Evolutionary conservation across 2,113 vertebrate species (phyloP), one percentile per base, ranked within the genome.

Genomic region (Dolichallabes microphthalmus): DNA sequence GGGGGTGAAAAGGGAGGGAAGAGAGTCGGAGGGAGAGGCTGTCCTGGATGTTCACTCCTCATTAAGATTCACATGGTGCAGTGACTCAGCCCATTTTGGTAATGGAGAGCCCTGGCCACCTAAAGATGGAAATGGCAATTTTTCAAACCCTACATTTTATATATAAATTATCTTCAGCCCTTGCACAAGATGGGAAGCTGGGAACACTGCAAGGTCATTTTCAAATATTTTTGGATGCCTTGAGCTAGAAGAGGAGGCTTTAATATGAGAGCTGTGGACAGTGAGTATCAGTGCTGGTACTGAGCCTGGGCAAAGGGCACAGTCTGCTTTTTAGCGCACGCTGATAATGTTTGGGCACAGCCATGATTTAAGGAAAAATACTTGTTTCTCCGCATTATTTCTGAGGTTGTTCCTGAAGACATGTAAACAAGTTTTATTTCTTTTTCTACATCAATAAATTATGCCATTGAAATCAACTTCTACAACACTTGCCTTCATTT

Each of bases 21-120:
- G 77, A n/a, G 82, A 86, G 58, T 30, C 25, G 53, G 57, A 63
- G 75, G 68, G 71, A 57, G 53, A 85, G 85, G 82, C 66, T 73
- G 82, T 53, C 86, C 32, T 30, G 63, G 86, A 77, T 78, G 78
- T 85, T 87, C 87, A 86, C 82, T 87, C 4, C 93, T 94, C 92
- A 94, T 94, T 94, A 94, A 92, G 89, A 95, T 95, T 94, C 93
- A 89, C 86, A 90, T 84, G 84, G 92, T 87, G 92, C 87, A 82
- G 94, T 95, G 94, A 95, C 93, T 95, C 94, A 95, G 94, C 93
- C 94, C 93, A 95, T 94, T 93, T 93, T 93, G 89, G 92, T 95
- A 95, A 94, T 95, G 94, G 94, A 95, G 93, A 92, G 91, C 93
- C 91, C 88, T 68, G 90, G 93, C 93, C 93, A 93, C 93, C 94